Base-by-base conservation (phyloP, 2,888 invertebrate genomes). In the Epistrophella euchroma region DNA sequence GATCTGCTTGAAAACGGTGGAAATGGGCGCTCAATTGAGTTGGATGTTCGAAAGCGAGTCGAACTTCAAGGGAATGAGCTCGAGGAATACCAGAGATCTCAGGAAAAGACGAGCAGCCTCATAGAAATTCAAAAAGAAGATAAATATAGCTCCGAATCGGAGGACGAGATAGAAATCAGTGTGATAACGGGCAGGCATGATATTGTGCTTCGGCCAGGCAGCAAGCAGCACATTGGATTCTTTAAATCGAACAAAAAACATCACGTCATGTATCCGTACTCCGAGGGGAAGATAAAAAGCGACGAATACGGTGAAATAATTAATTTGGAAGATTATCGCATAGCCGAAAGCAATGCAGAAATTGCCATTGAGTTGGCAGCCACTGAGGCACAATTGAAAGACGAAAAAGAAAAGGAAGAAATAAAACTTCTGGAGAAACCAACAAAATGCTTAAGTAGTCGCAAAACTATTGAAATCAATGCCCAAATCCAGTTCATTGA, bases 301-400 rank as follows among this genome's bases (percentile, higher is more conserved):
- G 99, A 99, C 90, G 99, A 99, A 91, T 99, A 99, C 91, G 99
- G 99, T 0, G 99, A 99, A 93, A 95, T 98, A 52, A 97, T 99
- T 74, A 95, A 97, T 93, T 95, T 97, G 0, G 98, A 98, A 93
- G 98, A 98, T 90, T 98, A 97, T 92, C 95, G 96, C 90, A 94
- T 98, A 77, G 95, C 96, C 0, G 98, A 98, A 89, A 93, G 95
- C n/a, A 89, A 88, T 6, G 87, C 88, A 10, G 88, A 90, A 9
- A 55, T 74, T 4, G 55, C 66, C 3, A 76, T 74, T 13, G 90
- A 90, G 10, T 91, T 91, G 4, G 89, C 90, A 3, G 91, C 91
- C 82, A 92, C 92, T 74, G 92, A 92, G 77, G 52, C 52, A 9
- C 52, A 92, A 9, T 0, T 68, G 15, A 88, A 75, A 22, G 75